These are phyloP conservation scores for Chascanopsetta lugubris DNA, from an alignment of 2,113 vertebrate species.

Conservation along the genomic window DNA sequence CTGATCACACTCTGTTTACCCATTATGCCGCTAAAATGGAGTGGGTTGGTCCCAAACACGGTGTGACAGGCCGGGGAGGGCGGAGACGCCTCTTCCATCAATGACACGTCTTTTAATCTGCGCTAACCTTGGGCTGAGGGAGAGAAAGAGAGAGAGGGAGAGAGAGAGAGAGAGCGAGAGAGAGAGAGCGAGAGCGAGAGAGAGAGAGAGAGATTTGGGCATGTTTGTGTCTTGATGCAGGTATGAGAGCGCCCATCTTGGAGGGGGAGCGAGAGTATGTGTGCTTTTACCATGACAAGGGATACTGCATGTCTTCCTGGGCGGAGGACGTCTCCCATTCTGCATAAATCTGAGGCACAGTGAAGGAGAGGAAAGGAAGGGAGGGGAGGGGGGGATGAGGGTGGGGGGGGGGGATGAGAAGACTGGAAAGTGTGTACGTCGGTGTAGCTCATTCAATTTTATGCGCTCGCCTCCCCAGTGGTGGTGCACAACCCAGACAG, in stretches of 20 bases:
- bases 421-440: constrained; percentile 47
- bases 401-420: constrained; percentile 36
- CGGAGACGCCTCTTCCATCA: constrained; percentile 64
- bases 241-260: too few species aligned
- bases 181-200: too few species aligned
- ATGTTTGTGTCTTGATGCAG: constrained; percentile 18
- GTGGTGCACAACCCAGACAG: constrained; percentile 53
- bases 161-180: too few species aligned
- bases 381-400: too few species aligned
- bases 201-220: too few species aligned
- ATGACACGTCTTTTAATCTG: constrained; percentile 71
- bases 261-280: too few species aligned
- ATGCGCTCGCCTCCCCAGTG: constrained; percentile 54
- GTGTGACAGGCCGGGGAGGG: constrained; percentile 56
- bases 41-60: constrained; percentile 71
- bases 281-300: constrained; percentile 59
- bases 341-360: constrained; percentile 43
- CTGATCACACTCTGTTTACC: constrained; percentile 78
- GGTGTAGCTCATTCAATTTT: constrained; percentile 56
- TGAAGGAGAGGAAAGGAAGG: constrained; percentile 51
- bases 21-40: constrained; percentile 75
- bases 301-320: constrained; percentile 60
- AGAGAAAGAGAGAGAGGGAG: too few species aligned
- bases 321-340: constrained; percentile 47
- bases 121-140: constrained; percentile 60